Percentiles rank a stretch among this genome's conserved stretches.
These are phyloP conservation scores for Sebastes dallii DNA, from an alignment of 2,797 vertebrate genomes.

Conservation along the genomic window DNA sequence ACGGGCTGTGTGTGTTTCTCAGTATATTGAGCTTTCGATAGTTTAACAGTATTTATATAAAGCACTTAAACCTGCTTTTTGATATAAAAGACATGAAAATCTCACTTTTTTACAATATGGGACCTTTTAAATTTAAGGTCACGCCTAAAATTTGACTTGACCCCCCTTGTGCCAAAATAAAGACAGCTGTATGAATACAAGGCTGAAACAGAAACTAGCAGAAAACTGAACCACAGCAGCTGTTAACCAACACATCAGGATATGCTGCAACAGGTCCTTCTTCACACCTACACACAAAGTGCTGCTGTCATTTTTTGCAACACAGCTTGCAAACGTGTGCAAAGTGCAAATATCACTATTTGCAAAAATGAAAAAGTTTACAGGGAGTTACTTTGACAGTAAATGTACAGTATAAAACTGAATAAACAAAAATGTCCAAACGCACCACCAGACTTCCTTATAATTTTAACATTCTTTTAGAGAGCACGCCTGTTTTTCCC, in stretches of 20 bases:
- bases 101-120: too few relatives aligned
- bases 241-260: slow-evolving; percentile 9
- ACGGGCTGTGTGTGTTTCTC: too few relatives aligned
- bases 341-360: not conserved
- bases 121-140: not conserved
- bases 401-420: not conserved
- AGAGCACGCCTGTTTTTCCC: not conserved
- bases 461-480: not conserved
- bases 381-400: not conserved
- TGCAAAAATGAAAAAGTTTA: not conserved
- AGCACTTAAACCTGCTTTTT: too few relatives aligned
- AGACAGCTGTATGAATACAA: not conserved
- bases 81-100: too few relatives aligned
- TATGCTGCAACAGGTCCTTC: not conserved
- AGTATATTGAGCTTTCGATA: too few relatives aligned
- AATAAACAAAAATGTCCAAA: not conserved
- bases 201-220: not conserved
- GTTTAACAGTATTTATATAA: too few relatives aligned
- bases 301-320: slow-evolving; percentile 8
- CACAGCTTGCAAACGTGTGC: not conserved
- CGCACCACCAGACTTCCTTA: not conserved
- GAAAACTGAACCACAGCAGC: not conserved
- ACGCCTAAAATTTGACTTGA: not conserved
- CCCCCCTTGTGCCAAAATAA: not conserved
- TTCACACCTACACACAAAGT: not conserved